phyloP scores from a whole-genome alignment of 2,113 vertebrate species.

The Chaetodon trifascialis region DNA sequence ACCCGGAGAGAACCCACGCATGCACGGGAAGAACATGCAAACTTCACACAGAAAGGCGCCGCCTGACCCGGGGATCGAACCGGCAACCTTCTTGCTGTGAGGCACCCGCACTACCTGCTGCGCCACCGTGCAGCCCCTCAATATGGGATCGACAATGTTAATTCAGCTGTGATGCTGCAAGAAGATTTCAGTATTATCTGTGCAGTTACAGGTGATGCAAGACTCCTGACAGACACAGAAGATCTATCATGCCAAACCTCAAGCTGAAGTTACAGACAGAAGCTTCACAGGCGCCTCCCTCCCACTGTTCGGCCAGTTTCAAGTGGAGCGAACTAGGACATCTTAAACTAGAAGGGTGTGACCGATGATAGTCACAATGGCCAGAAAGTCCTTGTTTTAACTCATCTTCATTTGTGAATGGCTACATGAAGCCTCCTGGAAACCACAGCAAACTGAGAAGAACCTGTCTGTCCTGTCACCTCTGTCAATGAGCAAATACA shows the following conservation, averaged over 20 bases:
- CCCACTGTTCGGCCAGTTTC: not conserved
- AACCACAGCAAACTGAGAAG: not conserved
- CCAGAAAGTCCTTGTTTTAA: not conserved
- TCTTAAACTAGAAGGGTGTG: not conserved
- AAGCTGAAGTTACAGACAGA: not conserved
- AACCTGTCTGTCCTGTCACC: not conserved
- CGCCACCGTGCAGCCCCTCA: no score
- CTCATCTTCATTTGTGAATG: not conserved
- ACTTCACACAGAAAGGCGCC: no score
- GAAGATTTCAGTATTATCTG: not conserved
- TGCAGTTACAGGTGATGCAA: not conserved
- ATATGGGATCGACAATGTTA: not conserved
- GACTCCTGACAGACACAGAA: not conserved
- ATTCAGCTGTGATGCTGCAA: no score
- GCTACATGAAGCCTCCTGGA: not conserved
- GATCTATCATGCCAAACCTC: not conserved
- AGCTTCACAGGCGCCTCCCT: not conserved
- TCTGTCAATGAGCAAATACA: not conserved
- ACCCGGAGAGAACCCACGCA: no score
- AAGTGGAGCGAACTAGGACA: not conserved
- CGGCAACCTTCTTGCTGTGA: no score
- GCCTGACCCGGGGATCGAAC: no score
- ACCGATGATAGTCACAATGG: not conserved
- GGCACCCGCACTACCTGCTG: no score
- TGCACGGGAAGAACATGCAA: no score